Evolutionary conservation across 2,888 invertebrate species (phyloP), one percentile per base, ranked within the genome.

Genomic region (Drosophila tanythrix): DNA sequence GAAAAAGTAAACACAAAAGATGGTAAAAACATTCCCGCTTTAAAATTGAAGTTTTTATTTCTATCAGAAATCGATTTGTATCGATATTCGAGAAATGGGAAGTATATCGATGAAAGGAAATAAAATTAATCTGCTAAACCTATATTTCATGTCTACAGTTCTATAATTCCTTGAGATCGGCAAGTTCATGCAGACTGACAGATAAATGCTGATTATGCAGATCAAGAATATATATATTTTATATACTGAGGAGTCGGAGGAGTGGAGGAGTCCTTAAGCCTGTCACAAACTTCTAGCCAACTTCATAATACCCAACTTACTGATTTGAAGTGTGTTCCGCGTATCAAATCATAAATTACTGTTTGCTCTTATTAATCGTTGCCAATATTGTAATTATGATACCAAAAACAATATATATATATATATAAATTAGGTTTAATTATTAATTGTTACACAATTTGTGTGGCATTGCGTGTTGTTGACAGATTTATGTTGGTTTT

Each of bases 391-490:
- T 36, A 55, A 55, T 53, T 36, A 53, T 29, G 43, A 57, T 55
- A 33, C 53, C 53, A 68, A 76, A 53, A 55, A 61, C 11, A 33
- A 7, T 50, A 27, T 50, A 33, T 33, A 31, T 31, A 43, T 21
- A 10, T 53, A 31, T 25, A 63, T n/a, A 55, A 61, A 81, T 61
- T 55, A 73, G 64, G 61, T 72, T 76, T 70, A 75, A 67, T 68
- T 74, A 88, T 88, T 84, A 84, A 89, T 75, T 84, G 76, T 82
- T 76, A 74, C 88, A 88, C 90, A 71, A 65, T 82, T 90, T 85
- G 55, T 83, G 74, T 72, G 70, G 61, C 76, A 85, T 69, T 82
- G 76, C 74, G 60, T 83, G 83, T 72, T 86, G 83, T 72, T 84
- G 83, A 84, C 89, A 84, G 89, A 88, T 84, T 84, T 88, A 89